phyloP scores from a whole-genome alignment of 2,113 vertebrate genomes.

The Scomber colias region DNA sequence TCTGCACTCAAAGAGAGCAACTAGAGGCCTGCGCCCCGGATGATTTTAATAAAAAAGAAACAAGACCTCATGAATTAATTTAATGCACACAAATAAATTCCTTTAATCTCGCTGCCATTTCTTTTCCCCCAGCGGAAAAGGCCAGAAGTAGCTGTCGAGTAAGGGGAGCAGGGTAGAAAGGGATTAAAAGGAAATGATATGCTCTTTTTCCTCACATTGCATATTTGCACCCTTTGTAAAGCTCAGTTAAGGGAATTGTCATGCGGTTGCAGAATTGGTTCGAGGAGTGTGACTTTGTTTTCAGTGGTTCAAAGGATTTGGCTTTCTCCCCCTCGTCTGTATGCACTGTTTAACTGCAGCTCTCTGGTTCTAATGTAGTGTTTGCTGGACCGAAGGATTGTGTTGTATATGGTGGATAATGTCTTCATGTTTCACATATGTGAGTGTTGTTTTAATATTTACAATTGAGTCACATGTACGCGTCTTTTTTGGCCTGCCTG shows the following conservation, averaged over 20 bases:
- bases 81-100: constrained; percentile 75
- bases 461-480: constrained; percentile 8
- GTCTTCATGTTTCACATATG: constrained; percentile 38
- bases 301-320: constrained; percentile 42
- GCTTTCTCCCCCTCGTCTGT: constrained; percentile 30
- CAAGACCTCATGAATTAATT: constrained; percentile 73
- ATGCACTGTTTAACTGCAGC: constrained; percentile 22
- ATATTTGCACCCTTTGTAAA: constrained; percentile 60
- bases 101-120: constrained; percentile 81
- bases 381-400: constrained; percentile 30
- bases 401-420: constrained; percentile 24
- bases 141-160: constrained; percentile 63
- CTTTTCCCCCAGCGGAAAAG: constrained; percentile 57
- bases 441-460: constrained; percentile 31
- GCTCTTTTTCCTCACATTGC: constrained; percentile 36
- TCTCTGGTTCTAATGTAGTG: constrained; percentile 23
- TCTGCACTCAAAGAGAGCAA: constrained; percentile 73
- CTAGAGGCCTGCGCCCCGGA: constrained; percentile 69
- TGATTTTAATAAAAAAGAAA: constrained; percentile 67
- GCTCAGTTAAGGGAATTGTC: constrained; percentile 57
- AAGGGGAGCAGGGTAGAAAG: constrained; percentile 40
- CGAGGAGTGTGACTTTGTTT: constrained; percentile 58
- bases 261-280: constrained; percentile 41
- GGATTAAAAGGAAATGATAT: constrained; percentile 36
- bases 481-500: background rate